Evolutionary conservation across 2,888 invertebrate species (phyloP).

Genomic region (Aproaerema taeniolella): DNA sequence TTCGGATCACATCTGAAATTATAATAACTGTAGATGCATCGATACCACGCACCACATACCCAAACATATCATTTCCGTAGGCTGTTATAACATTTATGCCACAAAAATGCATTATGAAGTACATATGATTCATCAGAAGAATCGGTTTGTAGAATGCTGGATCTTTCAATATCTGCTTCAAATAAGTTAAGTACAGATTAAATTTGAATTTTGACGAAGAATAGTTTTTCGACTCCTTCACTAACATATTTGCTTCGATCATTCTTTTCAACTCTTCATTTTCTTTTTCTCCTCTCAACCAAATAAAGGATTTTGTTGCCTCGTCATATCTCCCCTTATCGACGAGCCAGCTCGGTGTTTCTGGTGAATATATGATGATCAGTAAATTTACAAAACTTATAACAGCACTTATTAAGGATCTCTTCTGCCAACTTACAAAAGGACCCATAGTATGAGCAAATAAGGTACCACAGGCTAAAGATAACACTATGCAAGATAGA

Average conservation of each 20-base stretch:
- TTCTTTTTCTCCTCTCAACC: slow-evolving; percentile 57
- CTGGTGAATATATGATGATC: slow-evolving; percentile 65
- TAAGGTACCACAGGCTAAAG: slow-evolving; percentile 38
- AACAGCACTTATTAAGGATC: slow-evolving; percentile 32
- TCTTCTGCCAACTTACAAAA: slow-evolving; percentile 36
- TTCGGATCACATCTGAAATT: slow-evolving; percentile 49
- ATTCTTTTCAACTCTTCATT: slow-evolving; percentile 35
- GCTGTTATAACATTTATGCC: slow-evolving; percentile 46
- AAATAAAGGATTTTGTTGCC: slow-evolving; percentile 66
- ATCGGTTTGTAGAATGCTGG: slow-evolving; percentile 49
- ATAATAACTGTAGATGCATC: slow-evolving; percentile 44
- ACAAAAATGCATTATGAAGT: slow-evolving; percentile 44
- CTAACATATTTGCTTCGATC: slow-evolving; percentile 21
- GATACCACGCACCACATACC: slow-evolving; percentile 30
- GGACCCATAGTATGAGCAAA: slow-evolving; percentile 35
- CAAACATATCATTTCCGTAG: slow-evolving; percentile 45
- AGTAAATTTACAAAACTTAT: slow-evolving; percentile 32
- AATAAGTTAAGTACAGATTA: background rate
- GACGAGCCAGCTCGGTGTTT: slow-evolving; percentile 79
- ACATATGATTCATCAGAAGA: slow-evolving; percentile 49
- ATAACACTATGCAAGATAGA: slow-evolving; percentile 43
- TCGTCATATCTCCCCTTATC: slow-evolving; percentile 59
- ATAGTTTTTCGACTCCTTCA: background rate
- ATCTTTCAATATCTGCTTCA: slow-evolving; percentile 32
- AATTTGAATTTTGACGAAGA: background rate